A percentile compares a stretch with the other conserved stretches of the same genome.
These are phyloP conservation scores for Drosophila sproati DNA, from an alignment of 1,140 invertebrate species.

Conservation along the genomic window DNA sequence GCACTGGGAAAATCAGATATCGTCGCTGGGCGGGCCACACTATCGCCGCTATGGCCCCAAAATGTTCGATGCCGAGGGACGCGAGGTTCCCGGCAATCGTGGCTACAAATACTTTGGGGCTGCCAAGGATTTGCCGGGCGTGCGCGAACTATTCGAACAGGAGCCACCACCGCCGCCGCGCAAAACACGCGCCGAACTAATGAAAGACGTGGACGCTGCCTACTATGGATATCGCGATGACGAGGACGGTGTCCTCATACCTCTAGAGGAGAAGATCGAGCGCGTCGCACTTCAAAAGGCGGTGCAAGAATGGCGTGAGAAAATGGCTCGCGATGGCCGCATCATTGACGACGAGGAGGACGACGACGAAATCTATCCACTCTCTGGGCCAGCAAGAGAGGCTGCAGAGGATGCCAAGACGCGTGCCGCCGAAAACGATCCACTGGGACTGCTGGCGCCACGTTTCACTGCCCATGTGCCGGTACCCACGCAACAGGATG, in stretches of 20 bases:
- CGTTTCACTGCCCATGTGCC: constrained; percentile 93
- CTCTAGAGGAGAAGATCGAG: constrained; percentile 93
- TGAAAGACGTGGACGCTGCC: constrained; percentile 99
- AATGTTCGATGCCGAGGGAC: constrained; percentile 97
- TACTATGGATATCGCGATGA: constrained; percentile 99
- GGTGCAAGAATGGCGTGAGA: constrained; percentile 88
- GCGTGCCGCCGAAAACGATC: constrained; percentile 56
- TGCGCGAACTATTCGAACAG: constrained; percentile 98
- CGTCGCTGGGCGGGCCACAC: constrained; percentile 97
- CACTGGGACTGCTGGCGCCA: constrained; percentile 83
- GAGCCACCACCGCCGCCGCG: constrained; percentile 94
- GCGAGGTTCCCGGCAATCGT: constrained; percentile 98
- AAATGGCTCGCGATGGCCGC: constrained; percentile 87
- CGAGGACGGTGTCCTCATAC: constrained; percentile 97
- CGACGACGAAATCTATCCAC: constrained; percentile 85
- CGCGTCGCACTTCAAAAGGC: constrained; percentile 88
- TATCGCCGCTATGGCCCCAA: constrained; percentile 96
- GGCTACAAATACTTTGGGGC: constrained; percentile 99
- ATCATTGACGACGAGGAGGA: constrained; percentile 86
- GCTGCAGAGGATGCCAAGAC: constrained; percentile 66
- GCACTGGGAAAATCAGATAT: constrained; percentile 99
- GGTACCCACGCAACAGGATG: constrained; percentile 94
- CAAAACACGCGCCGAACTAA: constrained; percentile 97
- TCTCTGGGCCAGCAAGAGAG: constrained; percentile 70
- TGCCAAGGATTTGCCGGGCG: constrained; percentile 98